Conservation (phyloP, 1,140 invertebrate genomes). For the Neuroterus valhalla region DNA sequence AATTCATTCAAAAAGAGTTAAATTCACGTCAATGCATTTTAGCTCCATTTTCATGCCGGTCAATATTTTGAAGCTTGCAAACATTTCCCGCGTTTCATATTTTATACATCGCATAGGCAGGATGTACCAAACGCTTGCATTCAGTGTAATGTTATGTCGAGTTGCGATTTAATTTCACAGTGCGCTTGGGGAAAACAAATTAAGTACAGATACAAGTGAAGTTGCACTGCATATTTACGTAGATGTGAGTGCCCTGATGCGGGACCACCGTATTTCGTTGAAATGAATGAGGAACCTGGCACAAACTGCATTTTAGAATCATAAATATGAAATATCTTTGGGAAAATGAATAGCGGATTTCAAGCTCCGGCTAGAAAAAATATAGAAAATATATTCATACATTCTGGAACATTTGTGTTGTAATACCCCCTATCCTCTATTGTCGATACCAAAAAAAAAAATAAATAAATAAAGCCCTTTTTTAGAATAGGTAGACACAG, state of each 20-base stretch:
- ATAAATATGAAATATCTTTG: conserved; percentile 30
- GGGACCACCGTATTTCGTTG: conserved; percentile 9
- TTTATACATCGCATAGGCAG: background rate
- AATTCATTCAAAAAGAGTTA: background rate
- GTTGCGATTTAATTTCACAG: conserved; percentile 4
- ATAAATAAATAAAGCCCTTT: no score
- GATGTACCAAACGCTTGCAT: no score
- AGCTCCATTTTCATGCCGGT: background rate
- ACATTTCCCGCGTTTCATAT: background rate
- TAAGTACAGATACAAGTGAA: conserved; percentile 23
- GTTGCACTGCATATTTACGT: background rate
- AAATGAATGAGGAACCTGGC: conserved; percentile 10
- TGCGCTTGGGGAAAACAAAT: conserved; percentile 12
- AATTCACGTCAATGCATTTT: background rate
- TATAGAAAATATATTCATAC: background rate
- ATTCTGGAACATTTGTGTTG: background rate
- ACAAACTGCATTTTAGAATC: conserved; percentile 20
- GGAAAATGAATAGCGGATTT: background rate
- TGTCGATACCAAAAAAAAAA: no score
- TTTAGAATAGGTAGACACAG: no score
- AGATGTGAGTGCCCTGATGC: background rate
- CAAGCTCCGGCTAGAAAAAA: background rate
- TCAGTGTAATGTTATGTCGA: background rate
- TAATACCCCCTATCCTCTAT: no score
- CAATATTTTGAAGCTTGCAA: conserved; percentile 4